Evolutionary conservation across 2,888 invertebrate genomes (phyloP), one percentile per base, ranked within the genome.

Genomic region (Monoplex corrugatus): DNA sequence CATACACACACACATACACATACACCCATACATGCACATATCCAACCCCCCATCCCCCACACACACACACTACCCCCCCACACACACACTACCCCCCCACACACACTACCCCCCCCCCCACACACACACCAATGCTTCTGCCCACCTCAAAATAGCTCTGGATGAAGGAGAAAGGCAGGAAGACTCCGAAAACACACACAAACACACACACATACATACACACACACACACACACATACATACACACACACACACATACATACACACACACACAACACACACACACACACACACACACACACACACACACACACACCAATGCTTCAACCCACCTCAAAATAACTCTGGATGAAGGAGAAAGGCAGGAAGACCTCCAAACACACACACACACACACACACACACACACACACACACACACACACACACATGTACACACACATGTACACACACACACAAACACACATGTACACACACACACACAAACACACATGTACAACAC

Each of bases 101-200:
- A n/a, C n/a, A n/a, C n/a, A n/a, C n/a, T n/a, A n/a, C n/a, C n/a
- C n/a, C n/a, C n/a, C n/a, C n/a, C n/a, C n/a, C 19, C 45, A 43
- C 45, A 94, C 75, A 75, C 38, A 38, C n/a, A 35, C 50, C 50
- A 50, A 8, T 16, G 16, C 16, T 13, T 50, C 16, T 16, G 10
- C 96, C 95, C 93, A 98, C 98, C 97, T 99, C 99, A 96, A 99
- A 99, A 96, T 99, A 99, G 96, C 98, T 98, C 95, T 98, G 98
- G 93, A 99, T 97, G 95, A 99, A 98, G 83, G 98, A 98, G 80
- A 90, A 91, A 40, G 99, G 99, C 93, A 99, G 96, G 96, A 97
- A 99, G 50, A n/a, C n/a, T n/a, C n/a, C n/a, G n/a, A n/a, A n/a
- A 99, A 98, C 96, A 98, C 98, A 93, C 97, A 19, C n/a, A 57